Evolutionary conservation across 2,888 invertebrate species (phyloP).

Genomic region (Buathra laborator): DNA sequence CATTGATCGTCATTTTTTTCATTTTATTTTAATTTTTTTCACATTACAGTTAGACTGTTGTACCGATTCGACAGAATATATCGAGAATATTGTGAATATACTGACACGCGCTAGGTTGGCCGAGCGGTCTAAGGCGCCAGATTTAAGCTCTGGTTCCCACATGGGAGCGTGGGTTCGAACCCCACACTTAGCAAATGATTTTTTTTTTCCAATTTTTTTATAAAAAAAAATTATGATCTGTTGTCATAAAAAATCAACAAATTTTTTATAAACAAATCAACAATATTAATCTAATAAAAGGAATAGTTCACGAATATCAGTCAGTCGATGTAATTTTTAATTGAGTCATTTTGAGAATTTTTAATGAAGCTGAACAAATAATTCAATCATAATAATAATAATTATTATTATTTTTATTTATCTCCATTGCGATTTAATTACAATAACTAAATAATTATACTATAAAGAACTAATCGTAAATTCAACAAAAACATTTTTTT

Average conservation of each 20-base stretch:
- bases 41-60: background rate
- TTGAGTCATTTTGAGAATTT: too few relatives aligned
- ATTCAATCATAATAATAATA: too few relatives aligned
- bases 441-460: too few relatives aligned
- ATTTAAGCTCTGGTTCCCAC: constrained; percentile 90
- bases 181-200: constrained; percentile 88
- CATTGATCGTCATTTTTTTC: background rate
- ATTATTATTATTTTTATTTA: too few relatives aligned
- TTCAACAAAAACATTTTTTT: too few relatives aligned
- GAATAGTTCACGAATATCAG: too few relatives aligned
- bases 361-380: too few relatives aligned
- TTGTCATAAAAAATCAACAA: background rate
- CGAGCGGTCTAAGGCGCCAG: constrained; percentile 91
- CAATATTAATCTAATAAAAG: background rate
- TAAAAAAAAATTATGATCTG: background rate
- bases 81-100: background rate
- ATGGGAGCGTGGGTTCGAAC: constrained; percentile 90
- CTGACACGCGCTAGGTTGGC: constrained; percentile 87
- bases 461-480: too few relatives aligned
- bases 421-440: too few relatives aligned
- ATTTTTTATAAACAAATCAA: background rate
- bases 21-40: background rate
- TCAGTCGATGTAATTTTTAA: too few relatives aligned
- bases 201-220: constrained; percentile 65
- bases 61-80: background rate